Evolutionary conservation across 37 sponge, comb jelly and placozoan species (phyloP).

Genomic region (Spongilla lacustris): DNA sequence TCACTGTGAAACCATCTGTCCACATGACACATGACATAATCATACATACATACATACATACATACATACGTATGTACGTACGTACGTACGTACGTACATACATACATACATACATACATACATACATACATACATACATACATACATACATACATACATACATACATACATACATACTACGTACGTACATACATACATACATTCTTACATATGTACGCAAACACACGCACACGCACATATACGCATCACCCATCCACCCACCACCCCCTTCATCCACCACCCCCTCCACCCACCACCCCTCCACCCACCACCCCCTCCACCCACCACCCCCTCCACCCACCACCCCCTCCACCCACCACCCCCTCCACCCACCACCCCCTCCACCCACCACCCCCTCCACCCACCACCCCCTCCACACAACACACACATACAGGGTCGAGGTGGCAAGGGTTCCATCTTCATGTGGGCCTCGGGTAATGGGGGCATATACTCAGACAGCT

Average conservation of each 20-base stretch:
- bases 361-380: too few species aligned
- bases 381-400: too few species aligned
- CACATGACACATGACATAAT: too few species aligned
- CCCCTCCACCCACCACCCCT: too few species aligned
- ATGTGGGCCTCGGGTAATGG: slow-evolving; percentile 99
- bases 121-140: background rate
- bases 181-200: background rate
- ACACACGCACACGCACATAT: background rate
- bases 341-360: too few species aligned
- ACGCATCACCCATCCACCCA: background rate
- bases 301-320: too few species aligned
- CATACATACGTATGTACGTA: background rate
- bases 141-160: background rate
- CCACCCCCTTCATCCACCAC: background rate
- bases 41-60: background rate
- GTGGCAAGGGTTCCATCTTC: slow-evolving; percentile 84
- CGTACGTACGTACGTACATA: background rate
- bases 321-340: too few species aligned
- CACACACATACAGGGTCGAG: slow-evolving; percentile 74
- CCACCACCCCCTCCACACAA: too few species aligned
- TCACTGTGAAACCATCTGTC: too few species aligned
- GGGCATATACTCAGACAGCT: slow-evolving; percentile 73
- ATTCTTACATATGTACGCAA: too few species aligned
- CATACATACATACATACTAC: background rate
- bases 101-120: background rate